phyloP scores from a whole-genome alignment of 2,888 invertebrate genomes.

The Habroteleia sp. region DNA sequence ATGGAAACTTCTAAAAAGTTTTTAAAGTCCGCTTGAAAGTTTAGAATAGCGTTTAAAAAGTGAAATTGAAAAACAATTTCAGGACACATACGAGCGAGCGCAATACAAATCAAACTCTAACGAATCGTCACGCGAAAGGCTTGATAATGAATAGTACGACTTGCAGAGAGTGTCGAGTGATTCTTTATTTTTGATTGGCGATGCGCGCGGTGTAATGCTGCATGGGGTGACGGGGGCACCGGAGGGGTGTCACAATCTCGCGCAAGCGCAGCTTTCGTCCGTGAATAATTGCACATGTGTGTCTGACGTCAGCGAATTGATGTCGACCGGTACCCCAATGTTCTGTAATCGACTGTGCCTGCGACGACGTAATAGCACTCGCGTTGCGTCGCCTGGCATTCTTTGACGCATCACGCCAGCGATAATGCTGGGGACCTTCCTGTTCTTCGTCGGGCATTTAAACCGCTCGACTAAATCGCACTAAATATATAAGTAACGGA shows the following conservation, averaged over 20 bases:
- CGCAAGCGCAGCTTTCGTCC: conserved; percentile 35
- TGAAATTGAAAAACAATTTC: too few species aligned
- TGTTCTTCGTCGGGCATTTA: background rate
- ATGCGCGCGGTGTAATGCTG: background rate
- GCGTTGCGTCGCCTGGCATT: conserved; percentile 41
- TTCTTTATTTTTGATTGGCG: conserved; percentile 31
- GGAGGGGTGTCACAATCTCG: background rate
- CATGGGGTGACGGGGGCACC: background rate
- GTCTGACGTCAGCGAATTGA: conserved; percentile 51
- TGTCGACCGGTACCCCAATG: conserved; percentile 51
- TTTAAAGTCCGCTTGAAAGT: too few species aligned
- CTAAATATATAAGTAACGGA: too few species aligned
- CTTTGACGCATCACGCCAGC: conserved; percentile 28
- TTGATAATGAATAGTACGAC: conserved; percentile 17
- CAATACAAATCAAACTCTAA: background rate
- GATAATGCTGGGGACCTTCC: conserved; percentile 15
- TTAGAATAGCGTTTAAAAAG: too few species aligned
- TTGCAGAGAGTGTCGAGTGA: conserved; percentile 1
- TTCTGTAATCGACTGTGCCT: conserved; percentile 55
- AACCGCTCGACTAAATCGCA: background rate
- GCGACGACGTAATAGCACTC: conserved; percentile 36
- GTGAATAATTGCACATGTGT: conserved; percentile 57
- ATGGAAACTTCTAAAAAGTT: too few species aligned
- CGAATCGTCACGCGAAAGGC: conserved; percentile 10
- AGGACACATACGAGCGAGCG: too few species aligned